Percentiles rank a stretch among this genome's conserved stretches.
Evolutionary conservation across 2,797 vertebrate genomes (phyloP).

Genomic region (Gallinago nigripennis): DNA sequence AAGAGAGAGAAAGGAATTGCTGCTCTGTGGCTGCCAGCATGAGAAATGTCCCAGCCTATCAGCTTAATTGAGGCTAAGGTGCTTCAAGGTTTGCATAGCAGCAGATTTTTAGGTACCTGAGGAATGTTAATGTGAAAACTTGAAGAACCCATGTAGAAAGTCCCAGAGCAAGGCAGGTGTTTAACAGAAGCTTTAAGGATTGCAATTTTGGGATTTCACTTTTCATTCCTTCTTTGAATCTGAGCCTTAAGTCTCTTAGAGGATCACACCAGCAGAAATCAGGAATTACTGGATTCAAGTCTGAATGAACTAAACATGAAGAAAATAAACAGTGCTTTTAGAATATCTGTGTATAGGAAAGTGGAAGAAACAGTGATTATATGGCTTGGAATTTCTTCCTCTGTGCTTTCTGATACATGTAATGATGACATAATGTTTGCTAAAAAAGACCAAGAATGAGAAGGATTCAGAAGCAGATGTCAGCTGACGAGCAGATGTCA

Average conservation of each 20-base stretch:
- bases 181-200: not conserved
- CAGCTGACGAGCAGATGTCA: not conserved
- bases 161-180: not conserved
- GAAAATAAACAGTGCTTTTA: not conserved
- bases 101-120: not conserved
- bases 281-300: not conserved
- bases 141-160: not conserved
- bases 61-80: not conserved
- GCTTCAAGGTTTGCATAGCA: not conserved
- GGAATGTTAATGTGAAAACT: not conserved
- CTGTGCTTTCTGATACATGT: not conserved
- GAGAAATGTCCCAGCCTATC: not conserved
- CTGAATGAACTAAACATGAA: not conserved
- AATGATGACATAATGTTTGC: not conserved
- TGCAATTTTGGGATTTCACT: not conserved
- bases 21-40: not conserved
- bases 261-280: not conserved
- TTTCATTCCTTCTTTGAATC: not conserved
- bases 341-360: not conserved
- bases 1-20: not conserved
- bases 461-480: slow-evolving; percentile 4
- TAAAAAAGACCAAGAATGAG: not conserved
- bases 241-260: not conserved
- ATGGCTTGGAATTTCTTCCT: not conserved
- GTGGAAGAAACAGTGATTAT: not conserved